Percentiles rank a stretch among this genome's conserved stretches.
These are phyloP conservation scores for Nannobrachium achirus DNA, from an alignment of 2,113 vertebrate genomes.

Conservation along the genomic window DNA sequence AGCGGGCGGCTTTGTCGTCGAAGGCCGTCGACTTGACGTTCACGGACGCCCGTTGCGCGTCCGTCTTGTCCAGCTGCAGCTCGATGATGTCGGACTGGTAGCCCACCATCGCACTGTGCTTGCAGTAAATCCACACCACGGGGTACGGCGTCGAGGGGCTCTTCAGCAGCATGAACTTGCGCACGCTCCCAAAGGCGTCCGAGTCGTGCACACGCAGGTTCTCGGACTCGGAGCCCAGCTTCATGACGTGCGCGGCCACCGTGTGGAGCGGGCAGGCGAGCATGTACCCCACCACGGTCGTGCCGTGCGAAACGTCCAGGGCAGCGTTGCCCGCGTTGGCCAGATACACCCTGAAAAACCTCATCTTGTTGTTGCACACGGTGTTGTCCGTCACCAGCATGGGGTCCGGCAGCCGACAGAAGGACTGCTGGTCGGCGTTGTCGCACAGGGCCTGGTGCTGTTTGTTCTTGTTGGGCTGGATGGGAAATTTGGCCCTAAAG, in stretches of 20 bases:
- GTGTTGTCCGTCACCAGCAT: conserved; percentile 2
- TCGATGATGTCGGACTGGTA: conserved; percentile 1
- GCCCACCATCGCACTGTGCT: conserved; percentile 1
- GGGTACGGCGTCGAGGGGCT: neutral
- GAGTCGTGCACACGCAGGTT: conserved; percentile 5
- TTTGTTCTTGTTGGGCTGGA: neutral
- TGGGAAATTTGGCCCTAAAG: neutral
- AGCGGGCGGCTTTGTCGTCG: neutral
- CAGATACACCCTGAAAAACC: conserved; percentile 3
- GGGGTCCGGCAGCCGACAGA: conserved; percentile 1
- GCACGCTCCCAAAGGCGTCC: conserved; percentile 2
- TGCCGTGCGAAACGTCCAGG: neutral
- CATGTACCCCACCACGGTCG: neutral
- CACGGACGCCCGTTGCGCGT: neutral
- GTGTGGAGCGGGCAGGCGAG: neutral
- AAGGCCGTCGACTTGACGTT: neutral
- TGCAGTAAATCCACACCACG: conserved; percentile 5
- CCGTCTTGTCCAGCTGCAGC: conserved; percentile 3
- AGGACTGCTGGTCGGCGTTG: conserved; percentile 3
- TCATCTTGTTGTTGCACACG: conserved; percentile 6
- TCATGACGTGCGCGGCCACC: neutral
- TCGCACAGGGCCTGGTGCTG: neutral
- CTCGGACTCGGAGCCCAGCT: neutral
- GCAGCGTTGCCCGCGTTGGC: neutral
- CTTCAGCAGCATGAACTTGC: conserved; percentile 4